These are phyloP conservation scores for Rhinoderma darwinii DNA, from an alignment of 2,113 vertebrate species.

Conservation along the genomic window DNA sequence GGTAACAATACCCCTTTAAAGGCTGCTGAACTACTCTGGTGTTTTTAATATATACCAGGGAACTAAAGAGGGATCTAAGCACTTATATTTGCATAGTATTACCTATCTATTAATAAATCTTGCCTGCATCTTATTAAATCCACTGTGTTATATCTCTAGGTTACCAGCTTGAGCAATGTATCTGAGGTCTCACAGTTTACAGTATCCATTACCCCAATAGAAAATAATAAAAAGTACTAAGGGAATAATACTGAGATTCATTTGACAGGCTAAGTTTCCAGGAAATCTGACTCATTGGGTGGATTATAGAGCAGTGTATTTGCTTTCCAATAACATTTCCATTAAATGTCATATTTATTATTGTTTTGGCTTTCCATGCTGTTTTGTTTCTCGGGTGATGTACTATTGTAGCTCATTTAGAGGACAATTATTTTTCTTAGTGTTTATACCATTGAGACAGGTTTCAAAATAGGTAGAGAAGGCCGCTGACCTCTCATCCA, in stretches of 20 bases:
- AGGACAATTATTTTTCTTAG: not conserved
- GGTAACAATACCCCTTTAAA: too few relatives aligned
- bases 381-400: not conserved
- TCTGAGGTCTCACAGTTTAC: not conserved
- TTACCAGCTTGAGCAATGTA: not conserved
- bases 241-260: not conserved
- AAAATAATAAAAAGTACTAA: not conserved
- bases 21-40: not conserved
- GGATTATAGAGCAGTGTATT: not conserved
- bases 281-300: constrained; percentile 1
- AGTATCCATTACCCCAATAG: not conserved
- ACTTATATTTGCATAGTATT: not conserved
- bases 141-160: not conserved
- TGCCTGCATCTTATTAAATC: not conserved
- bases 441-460: not conserved
- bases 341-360: constrained; percentile 1
- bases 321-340: not conserved
- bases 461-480: too few relatives aligned
- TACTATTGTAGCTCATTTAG: not conserved
- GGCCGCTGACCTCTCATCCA: too few relatives aligned
- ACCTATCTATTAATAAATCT: not conserved
- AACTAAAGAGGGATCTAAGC: too few relatives aligned
- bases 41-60: not conserved
- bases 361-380: not conserved
- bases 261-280: not conserved